Conservation (phyloP, 2,113 vertebrate species). For the Hemichromis elongatus region DNA sequence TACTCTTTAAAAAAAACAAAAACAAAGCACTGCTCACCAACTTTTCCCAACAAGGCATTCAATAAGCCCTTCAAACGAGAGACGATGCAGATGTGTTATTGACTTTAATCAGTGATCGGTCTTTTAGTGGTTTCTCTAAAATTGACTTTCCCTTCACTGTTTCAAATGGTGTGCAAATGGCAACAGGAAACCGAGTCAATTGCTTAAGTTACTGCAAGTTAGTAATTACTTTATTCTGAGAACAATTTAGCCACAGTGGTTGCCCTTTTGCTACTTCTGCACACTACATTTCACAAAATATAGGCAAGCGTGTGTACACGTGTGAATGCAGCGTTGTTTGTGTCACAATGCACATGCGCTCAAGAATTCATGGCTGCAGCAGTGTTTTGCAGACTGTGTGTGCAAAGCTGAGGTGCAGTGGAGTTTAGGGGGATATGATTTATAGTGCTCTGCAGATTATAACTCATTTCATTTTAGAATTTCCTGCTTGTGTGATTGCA, state of each 20-base stretch:
- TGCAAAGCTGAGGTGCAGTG: background rate
- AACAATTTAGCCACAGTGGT: background rate
- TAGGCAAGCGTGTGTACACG: background rate
- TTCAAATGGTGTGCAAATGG: constrained; percentile 32
- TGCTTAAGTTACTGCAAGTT: constrained; percentile 25
- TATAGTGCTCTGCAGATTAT: constrained; percentile 58
- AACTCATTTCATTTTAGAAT: constrained; percentile 68
- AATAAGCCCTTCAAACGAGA: constrained; percentile 54
- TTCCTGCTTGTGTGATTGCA: constrained; percentile 60
- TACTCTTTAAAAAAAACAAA: background rate
- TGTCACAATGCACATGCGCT: background rate
- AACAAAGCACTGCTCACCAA: constrained; percentile 43
- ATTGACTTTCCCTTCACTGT: constrained; percentile 38
- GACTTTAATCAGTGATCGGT: constrained; percentile 53
- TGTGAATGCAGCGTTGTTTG: background rate
- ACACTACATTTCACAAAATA: background rate
- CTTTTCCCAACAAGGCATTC: constrained; percentile 45
- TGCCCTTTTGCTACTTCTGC: background rate
- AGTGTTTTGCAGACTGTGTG: constrained; percentile 16
- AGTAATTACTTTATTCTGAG: constrained; percentile 43
- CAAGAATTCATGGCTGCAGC: background rate
- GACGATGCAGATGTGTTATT: constrained; percentile 49
- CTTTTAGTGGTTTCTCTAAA: constrained; percentile 54
- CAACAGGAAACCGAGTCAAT: constrained; percentile 35
- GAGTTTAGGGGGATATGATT: constrained; percentile 54